phyloP scores from a whole-genome alignment of 1,140 invertebrate genomes.

The Sitobion miscanthi region DNA sequence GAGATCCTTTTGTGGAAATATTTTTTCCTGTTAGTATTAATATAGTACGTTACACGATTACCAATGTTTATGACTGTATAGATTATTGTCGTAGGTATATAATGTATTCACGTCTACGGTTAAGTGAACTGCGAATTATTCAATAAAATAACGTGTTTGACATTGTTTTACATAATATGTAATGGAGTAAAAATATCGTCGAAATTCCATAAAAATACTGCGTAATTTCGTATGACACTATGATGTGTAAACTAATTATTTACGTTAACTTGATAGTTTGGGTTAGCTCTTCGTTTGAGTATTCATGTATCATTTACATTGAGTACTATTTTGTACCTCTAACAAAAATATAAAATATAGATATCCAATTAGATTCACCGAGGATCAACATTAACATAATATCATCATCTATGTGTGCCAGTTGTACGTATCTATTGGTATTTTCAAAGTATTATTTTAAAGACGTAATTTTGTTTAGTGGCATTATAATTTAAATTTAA shows the following conservation, averaged over 20 bases:
- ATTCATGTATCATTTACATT: not conserved
- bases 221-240: not conserved
- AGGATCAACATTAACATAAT: not conserved
- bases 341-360: no score
- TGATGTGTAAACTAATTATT: not conserved
- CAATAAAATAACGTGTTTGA: not conserved
- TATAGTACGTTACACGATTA: no score
- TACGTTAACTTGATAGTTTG: not conserved
- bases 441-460: not conserved
- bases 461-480: not conserved
- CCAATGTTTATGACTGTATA: no score
- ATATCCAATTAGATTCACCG: not conserved
- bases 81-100: no score
- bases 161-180: not conserved
- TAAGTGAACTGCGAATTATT: not conserved
- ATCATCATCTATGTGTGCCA: no score
- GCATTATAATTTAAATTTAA: not conserved
- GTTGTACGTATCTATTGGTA: not conserved
- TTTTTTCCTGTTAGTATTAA: no score
- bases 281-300: not conserved
- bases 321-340: not conserved
- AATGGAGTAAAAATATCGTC: not conserved
- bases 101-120: not conserved
- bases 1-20: no score
- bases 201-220: not conserved